Evolutionary conservation across 1,140 invertebrate species (phyloP).

Genomic region (Lordiphosa stackelbergi): DNA sequence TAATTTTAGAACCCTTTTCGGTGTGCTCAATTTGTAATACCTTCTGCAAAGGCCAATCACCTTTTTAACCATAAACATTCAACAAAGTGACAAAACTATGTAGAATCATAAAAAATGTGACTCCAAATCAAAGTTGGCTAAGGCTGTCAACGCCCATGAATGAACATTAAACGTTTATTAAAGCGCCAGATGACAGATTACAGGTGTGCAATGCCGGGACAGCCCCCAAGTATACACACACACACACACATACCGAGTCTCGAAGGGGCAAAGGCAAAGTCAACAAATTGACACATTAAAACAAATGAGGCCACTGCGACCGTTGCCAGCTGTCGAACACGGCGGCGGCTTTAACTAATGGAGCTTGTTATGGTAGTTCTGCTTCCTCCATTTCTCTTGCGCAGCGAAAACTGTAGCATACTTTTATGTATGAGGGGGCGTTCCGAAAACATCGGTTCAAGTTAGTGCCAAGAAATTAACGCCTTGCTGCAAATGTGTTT

Average conservation of each 20-base stretch:
- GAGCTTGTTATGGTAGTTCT: conserved; percentile 59
- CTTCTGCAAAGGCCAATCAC: conserved; percentile 23
- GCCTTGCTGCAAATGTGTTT: conserved; percentile 46
- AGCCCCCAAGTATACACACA: conserved; percentile 5
- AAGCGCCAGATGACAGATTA: conserved; percentile 59
- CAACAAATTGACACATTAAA: conserved; percentile 76
- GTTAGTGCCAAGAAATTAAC: conserved; percentile 67
- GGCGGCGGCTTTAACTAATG: conserved; percentile 55
- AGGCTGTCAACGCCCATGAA: conserved; percentile 21
- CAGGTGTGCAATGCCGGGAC: conserved; percentile 38
- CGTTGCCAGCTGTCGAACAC: conserved; percentile 20
- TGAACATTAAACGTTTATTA: conserved; percentile 56
- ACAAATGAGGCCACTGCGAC: conserved; percentile 69
- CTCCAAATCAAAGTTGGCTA: conserved; percentile 19
- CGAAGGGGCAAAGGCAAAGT: conserved; percentile 36
- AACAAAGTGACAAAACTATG: conserved; percentile 17
- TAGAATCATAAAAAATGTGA: conserved; percentile 7
- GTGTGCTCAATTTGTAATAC: too few relatives aligned
- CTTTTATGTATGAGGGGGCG: conserved; percentile 25
- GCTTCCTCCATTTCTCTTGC: background rate
- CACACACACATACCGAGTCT: conserved; percentile 5
- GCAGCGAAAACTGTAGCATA: conserved; percentile 29
- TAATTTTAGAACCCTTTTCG: too few relatives aligned
- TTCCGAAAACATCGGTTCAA: conserved; percentile 29
- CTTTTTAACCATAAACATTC: conserved; percentile 25